These are phyloP conservation scores for Agonopterix heracliana DNA, from an alignment of 2,888 invertebrate species.

Conservation along the genomic window DNA sequence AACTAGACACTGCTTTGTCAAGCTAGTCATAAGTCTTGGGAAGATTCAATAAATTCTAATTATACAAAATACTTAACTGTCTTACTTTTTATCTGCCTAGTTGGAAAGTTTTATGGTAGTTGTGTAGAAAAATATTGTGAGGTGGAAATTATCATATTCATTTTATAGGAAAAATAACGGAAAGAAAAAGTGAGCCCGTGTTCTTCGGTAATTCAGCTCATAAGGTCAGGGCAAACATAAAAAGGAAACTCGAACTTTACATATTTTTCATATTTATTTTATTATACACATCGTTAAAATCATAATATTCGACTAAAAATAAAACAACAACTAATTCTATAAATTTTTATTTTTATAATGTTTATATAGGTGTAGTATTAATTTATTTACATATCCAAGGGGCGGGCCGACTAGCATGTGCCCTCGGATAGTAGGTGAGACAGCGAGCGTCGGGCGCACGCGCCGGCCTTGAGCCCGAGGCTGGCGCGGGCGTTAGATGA, in stretches of 20 bases:
- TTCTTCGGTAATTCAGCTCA: too few relatives aligned
- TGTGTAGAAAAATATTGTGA: too few relatives aligned
- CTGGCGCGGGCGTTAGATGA: constrained; percentile 74
- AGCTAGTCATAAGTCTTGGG: constrained; percentile 29
- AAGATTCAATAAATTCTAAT: constrained; percentile 5
- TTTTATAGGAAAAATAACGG: too few relatives aligned
- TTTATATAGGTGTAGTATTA: neutral
- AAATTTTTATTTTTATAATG: constrained; percentile 47
- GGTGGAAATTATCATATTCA: too few relatives aligned
- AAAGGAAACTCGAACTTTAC: too few relatives aligned
- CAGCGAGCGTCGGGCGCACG: constrained; percentile 55
- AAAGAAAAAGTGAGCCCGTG: too few relatives aligned
- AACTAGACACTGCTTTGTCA: neutral
- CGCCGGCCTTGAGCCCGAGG: constrained; percentile 66
- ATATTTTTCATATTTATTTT: neutral
- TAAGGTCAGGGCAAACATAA: too few relatives aligned
- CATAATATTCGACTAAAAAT: constrained; percentile 44
- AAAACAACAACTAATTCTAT: constrained; percentile 62
- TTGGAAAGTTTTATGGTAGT: too few relatives aligned
- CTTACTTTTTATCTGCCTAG: neutral
- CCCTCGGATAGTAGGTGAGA: too few relatives aligned
- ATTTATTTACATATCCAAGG: too few relatives aligned
- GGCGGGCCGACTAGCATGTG: too few relatives aligned
- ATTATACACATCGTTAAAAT: constrained; percentile 33
- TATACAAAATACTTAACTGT: constrained; percentile 29